A percentile compares a stretch with the other conserved stretches of the same genome.
Conservation (phyloP, 2,888 invertebrate species). For the Papilio protenor region DNA sequence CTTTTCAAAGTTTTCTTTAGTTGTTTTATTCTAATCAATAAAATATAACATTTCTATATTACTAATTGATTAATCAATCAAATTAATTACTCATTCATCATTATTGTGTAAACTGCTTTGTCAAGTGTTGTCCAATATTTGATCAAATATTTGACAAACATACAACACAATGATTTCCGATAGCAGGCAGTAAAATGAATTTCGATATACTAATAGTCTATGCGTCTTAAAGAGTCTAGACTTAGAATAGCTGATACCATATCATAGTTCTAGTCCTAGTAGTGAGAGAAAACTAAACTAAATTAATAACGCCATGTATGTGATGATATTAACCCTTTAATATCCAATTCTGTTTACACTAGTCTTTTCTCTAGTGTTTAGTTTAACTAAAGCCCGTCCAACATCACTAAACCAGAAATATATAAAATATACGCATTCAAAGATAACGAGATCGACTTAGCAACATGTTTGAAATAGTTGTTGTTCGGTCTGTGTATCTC, state of each 20-base stretch:
- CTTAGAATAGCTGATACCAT: not conserved
- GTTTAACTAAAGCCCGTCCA: not conserved
- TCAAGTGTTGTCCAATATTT: not conserved
- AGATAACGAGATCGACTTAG: not conserved
- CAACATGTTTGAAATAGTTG: conserved; percentile 15
- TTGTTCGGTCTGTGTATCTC: conserved; percentile 13
- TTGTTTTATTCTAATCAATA: not conserved
- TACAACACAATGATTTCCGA: not conserved
- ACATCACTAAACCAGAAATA: not conserved
- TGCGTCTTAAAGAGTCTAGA: not conserved
- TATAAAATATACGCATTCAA: not conserved
- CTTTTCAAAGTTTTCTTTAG: not conserved
- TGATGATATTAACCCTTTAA: no score
- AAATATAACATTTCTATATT: not conserved
- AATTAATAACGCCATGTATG: no score
- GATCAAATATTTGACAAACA: conserved; percentile 7
- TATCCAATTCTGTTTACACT: not conserved
- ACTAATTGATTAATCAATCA: not conserved
- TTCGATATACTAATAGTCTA: not conserved
- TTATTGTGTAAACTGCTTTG: not conserved
- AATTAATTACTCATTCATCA: not conserved
- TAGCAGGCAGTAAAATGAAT: not conserved
- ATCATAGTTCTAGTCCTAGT: not conserved
- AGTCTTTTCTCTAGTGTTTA: not conserved
- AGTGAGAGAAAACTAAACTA: not conserved